Evolutionary conservation across 1,140 invertebrate genomes (phyloP).

Genomic region (Papilio polytes): DNA sequence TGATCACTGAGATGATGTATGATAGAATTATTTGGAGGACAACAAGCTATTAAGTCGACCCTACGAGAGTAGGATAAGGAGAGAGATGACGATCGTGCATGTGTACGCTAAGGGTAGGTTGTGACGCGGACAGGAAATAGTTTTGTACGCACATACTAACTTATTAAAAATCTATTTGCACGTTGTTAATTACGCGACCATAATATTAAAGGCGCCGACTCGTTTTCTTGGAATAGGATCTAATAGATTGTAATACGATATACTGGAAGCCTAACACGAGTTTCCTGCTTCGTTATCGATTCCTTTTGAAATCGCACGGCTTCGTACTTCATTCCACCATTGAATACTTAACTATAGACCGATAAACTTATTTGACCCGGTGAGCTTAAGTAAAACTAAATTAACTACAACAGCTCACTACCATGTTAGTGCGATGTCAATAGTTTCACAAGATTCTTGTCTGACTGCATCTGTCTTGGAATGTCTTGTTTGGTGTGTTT

Average conservation of each 20-base stretch:
- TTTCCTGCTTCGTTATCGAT: slow-evolving; percentile 40
- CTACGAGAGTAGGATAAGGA: no score
- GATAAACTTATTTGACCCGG: neutral
- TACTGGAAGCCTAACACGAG: slow-evolving; percentile 37
- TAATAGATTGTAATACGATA: slow-evolving; percentile 33
- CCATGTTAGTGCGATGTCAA: no score
- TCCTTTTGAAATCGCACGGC: slow-evolving; percentile 39
- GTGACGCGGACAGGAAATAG: no score
- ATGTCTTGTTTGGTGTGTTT: neutral
- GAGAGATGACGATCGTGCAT: no score
- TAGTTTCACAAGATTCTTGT: neutral
- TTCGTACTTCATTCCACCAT: slow-evolving; percentile 28
- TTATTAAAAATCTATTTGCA: neutral
- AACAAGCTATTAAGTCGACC: no score
- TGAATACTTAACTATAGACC: slow-evolving; percentile 30
- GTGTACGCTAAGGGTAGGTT: no score
- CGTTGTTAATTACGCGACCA: slow-evolving; percentile 4
- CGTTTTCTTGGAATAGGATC: neutral
- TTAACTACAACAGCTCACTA: neutral
- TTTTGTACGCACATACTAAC: no score
- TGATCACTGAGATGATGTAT: no score
- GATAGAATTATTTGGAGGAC: no score
- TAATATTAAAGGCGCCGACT: slow-evolving; percentile 15
- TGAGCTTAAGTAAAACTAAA: neutral
- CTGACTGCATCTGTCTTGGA: neutral